phyloP scores from a whole-genome alignment of 2,797 vertebrate genomes.

The Pteronotus mesoamericanus region DNA sequence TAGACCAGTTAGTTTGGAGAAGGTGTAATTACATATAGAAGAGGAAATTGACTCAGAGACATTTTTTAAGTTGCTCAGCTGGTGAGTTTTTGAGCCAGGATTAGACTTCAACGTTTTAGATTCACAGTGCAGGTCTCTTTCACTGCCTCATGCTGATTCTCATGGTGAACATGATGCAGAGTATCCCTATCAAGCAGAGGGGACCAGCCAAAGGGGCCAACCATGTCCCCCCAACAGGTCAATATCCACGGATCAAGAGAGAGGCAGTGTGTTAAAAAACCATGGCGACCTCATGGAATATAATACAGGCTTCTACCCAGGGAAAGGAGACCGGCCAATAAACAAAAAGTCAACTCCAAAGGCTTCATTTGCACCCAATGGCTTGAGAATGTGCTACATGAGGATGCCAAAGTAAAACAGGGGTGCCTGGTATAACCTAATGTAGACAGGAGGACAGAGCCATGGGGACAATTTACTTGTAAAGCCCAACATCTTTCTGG shows the following conservation, averaged over 20 bases:
- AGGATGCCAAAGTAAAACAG: background rate
- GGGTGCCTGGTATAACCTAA: background rate
- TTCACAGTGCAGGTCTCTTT: background rate
- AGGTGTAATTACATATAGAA: background rate
- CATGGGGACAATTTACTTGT: background rate
- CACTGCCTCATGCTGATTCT: background rate
- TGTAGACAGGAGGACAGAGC: background rate
- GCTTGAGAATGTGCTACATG: background rate
- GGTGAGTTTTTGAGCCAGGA: background rate
- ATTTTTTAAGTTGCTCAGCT: background rate
- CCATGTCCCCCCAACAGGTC: background rate
- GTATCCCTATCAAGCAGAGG: background rate
- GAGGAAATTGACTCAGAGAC: background rate
- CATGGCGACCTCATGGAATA: background rate
- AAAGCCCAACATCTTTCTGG: background rate
- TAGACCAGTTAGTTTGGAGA: background rate
- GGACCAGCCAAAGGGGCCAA: background rate
- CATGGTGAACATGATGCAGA: background rate
- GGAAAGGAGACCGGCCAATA: background rate
- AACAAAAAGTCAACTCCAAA: background rate
- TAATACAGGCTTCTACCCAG: background rate
- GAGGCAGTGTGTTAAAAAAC: background rate
- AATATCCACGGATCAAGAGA: background rate
- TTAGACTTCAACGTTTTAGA: background rate
- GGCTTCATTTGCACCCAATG: background rate